phyloP scores from a whole-genome alignment of 2,888 invertebrate genomes.

The Erebia epiphron region DNA sequence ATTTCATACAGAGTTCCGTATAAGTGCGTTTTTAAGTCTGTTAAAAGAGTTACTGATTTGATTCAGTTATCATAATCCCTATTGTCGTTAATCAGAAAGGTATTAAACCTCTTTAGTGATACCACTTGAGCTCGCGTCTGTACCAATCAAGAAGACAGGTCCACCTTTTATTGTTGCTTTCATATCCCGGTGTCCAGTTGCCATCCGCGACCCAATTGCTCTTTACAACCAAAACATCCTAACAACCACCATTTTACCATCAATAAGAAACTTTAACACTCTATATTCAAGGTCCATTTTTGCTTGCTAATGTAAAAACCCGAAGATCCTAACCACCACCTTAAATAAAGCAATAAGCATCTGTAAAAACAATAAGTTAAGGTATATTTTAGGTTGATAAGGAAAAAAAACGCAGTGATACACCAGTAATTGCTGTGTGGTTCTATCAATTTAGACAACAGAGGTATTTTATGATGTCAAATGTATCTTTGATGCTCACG shows the following conservation, averaged over 20 bases:
- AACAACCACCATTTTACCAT: conserved; percentile 16
- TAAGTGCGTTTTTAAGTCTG: too few species aligned
- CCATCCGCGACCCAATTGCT: conserved; percentile 73
- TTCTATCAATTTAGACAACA: conserved; percentile 49
- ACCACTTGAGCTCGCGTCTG: conserved; percentile 44
- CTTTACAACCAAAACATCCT: conserved; percentile 48
- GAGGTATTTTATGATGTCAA: conserved; percentile 44
- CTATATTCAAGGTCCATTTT: conserved; percentile 23
- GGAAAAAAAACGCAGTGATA: conserved; percentile 22
- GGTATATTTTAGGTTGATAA: conserved; percentile 24
- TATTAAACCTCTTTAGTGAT: background rate
- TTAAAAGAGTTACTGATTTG: too few species aligned
- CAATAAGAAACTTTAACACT: conserved; percentile 21
- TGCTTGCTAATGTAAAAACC: conserved; percentile 36
- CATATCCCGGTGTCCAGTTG: conserved; percentile 79
- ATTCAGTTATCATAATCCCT: too few species aligned
- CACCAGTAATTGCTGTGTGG: conserved; percentile 49
- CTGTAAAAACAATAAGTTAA: background rate
- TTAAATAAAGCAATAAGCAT: conserved; percentile 14
- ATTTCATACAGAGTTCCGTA: too few species aligned
- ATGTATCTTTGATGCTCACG: conserved; percentile 36
- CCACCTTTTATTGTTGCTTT: conserved; percentile 81
- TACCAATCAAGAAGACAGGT: conserved; percentile 77
- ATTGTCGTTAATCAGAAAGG: background rate
- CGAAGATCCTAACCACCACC: conserved; percentile 45